phyloP scores from a whole-genome alignment of 2,888 invertebrate species.

The Cryptus armator region DNA sequence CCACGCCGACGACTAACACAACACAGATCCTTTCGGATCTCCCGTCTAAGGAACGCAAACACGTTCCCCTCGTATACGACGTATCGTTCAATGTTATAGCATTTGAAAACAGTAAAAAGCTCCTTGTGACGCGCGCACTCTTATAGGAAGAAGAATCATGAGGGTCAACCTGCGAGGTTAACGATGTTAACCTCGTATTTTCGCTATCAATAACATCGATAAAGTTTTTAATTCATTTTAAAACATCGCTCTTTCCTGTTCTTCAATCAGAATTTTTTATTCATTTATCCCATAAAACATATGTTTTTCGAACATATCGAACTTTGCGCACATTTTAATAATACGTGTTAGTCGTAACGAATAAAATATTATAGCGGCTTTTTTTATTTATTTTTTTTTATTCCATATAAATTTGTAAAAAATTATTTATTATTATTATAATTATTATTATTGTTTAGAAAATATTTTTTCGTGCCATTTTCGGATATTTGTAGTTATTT shows the following conservation, averaged over 20 bases:
- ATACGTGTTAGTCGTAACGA: no score
- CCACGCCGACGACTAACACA: constrained; percentile 30
- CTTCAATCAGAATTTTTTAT: no score
- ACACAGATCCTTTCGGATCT: constrained; percentile 42
- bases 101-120: constrained; percentile 10
- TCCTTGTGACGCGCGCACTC: constrained; percentile 16
- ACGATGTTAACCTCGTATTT: not conserved
- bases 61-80: not conserved
- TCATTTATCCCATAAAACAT: no score
- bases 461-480: no score
- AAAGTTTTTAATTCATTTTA: not conserved
- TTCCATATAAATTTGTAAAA: no score
- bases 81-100: constrained; percentile 11
- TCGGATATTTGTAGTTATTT: no score
- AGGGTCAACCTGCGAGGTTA: not conserved
- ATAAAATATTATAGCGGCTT: no score
- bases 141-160: not conserved
- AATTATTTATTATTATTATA: no score
- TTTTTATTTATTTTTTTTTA: no score
- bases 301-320: no score
- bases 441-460: no score
- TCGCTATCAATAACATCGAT: not conserved
- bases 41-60: constrained; percentile 1
- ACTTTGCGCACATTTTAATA: no score
- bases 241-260: not conserved